phyloP scores from a whole-genome alignment of 2,113 vertebrate genomes.

The Marmota flaviventris region DNA sequence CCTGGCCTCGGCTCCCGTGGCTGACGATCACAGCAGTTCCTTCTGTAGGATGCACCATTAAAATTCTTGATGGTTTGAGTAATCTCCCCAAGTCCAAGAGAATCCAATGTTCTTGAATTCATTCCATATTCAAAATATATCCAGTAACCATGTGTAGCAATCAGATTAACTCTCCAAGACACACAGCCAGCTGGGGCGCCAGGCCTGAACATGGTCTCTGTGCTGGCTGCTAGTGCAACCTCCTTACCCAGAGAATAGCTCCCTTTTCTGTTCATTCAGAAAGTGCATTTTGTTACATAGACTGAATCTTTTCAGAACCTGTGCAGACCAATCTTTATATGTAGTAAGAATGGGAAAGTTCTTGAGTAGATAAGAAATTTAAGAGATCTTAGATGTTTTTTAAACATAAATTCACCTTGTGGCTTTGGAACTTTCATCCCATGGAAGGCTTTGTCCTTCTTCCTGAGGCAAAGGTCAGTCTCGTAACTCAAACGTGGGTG shows the following conservation, averaged over 20 bases:
- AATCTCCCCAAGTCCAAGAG: conserved; percentile 68
- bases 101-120: conserved; percentile 76
- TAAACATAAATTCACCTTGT: background rate
- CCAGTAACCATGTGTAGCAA: conserved; percentile 66
- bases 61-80: conserved; percentile 83
- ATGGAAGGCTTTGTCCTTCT: background rate
- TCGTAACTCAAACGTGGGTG: background rate
- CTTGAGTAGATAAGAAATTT: background rate
- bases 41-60: conserved; percentile 76
- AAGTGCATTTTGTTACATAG: background rate
- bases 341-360: background rate
- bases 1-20: background rate
- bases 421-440: background rate
- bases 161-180: conserved; percentile 56
- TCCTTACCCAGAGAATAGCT: background rate
- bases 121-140: conserved; percentile 69
- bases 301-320: background rate
- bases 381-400: background rate
- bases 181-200: conserved; percentile 46
- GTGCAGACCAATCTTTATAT: background rate
- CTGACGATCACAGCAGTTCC: conserved; percentile 59
- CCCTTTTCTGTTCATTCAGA: background rate
- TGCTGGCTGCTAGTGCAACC: background rate
- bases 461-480: background rate
- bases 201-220: background rate